Base-by-base conservation (phyloP, 2,113 vertebrate genomes). In the Brienomyrus brachyistius region DNA sequence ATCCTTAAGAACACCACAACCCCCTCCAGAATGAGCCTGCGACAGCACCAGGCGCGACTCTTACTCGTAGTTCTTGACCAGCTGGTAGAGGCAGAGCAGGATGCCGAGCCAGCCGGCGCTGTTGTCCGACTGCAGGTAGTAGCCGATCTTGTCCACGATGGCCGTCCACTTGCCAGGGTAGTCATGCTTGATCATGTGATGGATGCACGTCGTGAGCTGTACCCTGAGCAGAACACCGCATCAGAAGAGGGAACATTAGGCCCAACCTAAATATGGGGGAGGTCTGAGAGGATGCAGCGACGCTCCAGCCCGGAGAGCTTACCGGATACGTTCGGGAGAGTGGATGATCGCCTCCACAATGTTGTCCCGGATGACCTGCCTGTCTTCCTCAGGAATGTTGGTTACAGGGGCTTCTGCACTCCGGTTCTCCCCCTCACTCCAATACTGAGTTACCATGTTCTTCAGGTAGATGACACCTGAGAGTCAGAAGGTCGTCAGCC, bases 61-160 rank as follows among this genome's bases (percentile, higher is more conserved):
- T 96, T 96, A 99, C 98, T 99, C 98, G 35, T 99, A 99, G 95
- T 99, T 99, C 95, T 99, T 99, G 92, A 99, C 98, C 85, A 99
- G 97, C 91, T 99, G 98, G 95, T 99, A 98, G 91, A 99, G 98
- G 92, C 98, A 99, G 88, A 99, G 97, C 92, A 99, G 96, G 94
- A 99, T 99, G 92, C 98, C 98, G 93, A 99, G 96, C 98, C 98
- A 99, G 89, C 95, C 97, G 91, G 94, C 96, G 90, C 97, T 98
- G 95, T 98, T 99, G 93, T 99, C 98, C 77, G 98, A 98, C 95
- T 99, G 98, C 92, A 99, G 97, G 93, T 99, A 99, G 95, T 97
- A 99, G 88, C 97, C 98, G 88, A 99, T 99, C 95, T 99, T 99
- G 94, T 99, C 98, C 91, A 99, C 98, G 50, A 99, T 98, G 89